Conservation (phyloP, 2,888 invertebrate species). For the Biston betularia region DNA sequence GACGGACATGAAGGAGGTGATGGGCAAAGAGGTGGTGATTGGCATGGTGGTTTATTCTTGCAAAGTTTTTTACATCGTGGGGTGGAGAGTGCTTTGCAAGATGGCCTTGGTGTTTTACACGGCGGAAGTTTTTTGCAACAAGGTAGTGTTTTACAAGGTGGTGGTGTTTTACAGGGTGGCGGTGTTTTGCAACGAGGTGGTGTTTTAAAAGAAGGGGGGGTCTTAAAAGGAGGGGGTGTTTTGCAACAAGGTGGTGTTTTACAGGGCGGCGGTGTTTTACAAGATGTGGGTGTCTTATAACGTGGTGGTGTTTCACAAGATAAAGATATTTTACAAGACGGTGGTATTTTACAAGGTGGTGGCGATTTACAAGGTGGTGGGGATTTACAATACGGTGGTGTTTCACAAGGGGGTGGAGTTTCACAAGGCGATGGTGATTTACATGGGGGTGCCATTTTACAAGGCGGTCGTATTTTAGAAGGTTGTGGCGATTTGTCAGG, state of each 20-base stretch:
- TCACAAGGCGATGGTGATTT: neutral
- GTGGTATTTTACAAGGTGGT: neutral
- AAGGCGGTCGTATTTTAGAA: neutral
- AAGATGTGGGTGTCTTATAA: neutral
- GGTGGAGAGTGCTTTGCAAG: neutral
- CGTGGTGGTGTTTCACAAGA: neutral
- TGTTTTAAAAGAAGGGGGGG: neutral
- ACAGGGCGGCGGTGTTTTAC: neutral
- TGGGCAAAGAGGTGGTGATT: neutral
- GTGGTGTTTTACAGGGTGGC: neutral
- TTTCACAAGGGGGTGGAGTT: neutral
- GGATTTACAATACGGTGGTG: neutral
- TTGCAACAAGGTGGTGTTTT: neutral
- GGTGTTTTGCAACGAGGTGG: neutral
- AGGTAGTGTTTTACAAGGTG: neutral
- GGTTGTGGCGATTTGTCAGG: conserved; percentile 3
- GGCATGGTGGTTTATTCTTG: neutral
- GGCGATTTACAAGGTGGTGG: neutral
- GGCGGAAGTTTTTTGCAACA: neutral
- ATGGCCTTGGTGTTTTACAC: neutral
- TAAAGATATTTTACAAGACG: neutral
- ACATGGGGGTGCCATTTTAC: neutral
- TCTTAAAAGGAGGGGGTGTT: neutral
- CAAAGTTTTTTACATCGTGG: neutral
- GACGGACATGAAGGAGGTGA: conserved; percentile 3